A percentile compares a stretch with the other conserved stretches of the same genome.
These are phyloP conservation scores for Galeopterus variegatus DNA, from an alignment of 2,113 vertebrate species.

Conservation along the genomic window DNA sequence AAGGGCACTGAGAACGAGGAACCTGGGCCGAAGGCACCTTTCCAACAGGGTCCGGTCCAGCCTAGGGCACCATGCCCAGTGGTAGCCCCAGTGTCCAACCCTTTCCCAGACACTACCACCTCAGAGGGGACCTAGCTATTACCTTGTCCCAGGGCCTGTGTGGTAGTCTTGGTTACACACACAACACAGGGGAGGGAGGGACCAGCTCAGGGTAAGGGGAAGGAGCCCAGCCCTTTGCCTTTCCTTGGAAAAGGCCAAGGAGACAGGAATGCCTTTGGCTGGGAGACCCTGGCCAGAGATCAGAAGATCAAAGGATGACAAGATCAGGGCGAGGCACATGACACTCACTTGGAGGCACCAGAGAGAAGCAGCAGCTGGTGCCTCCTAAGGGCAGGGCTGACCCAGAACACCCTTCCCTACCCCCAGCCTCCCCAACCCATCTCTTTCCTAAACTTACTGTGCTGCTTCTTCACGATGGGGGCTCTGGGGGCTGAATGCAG, in stretches of 20 bases:
- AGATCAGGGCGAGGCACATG: conserved; percentile 77
- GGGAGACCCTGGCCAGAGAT: conserved; percentile 76
- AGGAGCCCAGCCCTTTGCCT: conserved; percentile 64
- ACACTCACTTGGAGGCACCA: conserved; percentile 61
- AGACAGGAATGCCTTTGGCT: conserved; percentile 79
- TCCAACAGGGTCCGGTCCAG: neutral
- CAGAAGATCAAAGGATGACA: conserved; percentile 80
- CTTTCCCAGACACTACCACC: neutral
- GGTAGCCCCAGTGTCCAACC: neutral
- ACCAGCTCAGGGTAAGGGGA: neutral
- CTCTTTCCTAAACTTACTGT: too few relatives aligned
- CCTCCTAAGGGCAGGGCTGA: conserved; percentile 74
- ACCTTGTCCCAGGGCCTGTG: neutral
- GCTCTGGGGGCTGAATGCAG: neutral
- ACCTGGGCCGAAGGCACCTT: neutral
- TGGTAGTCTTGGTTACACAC: neutral
- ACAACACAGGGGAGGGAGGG: neutral
- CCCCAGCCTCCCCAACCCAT: neutral
- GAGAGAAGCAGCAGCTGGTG: conserved; percentile 74
- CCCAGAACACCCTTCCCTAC: conserved; percentile 65
- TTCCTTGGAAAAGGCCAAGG: conserved; percentile 76
- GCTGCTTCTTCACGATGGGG: rapidly evolving
- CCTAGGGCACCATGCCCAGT: neutral
- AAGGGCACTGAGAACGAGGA: neutral
- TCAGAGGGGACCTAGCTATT: neutral